Evolutionary conservation across 2,888 invertebrate genomes (phyloP), one percentile per base, ranked within the genome.

Genomic region (Andrena chrysosceles): DNA sequence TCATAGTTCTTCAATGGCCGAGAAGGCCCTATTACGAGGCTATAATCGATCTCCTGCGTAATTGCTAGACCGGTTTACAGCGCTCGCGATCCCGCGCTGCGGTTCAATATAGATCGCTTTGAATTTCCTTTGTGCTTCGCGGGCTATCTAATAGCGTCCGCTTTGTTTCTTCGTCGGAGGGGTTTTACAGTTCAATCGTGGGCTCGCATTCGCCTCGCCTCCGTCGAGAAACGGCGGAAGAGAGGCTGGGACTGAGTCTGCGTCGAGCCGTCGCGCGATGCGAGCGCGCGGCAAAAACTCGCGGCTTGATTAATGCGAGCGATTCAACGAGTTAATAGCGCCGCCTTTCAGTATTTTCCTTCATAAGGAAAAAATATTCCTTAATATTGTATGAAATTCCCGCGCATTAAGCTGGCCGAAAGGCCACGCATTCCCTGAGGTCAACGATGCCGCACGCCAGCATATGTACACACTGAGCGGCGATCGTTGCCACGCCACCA

Each of bases 321-420:
- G 77, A 85, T 86, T 83, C 83, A 63, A 52, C 60, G 79, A 72
- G 80, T 81, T 87, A 86, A 87, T 83, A 66, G 68, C 69, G 54
- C 49, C 77, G 49, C 54, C 75, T 79, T 70, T 78, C 79, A 52
- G 73, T 77, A 59, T 86, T 42, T 85, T 63, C 70, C 79, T 35
- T 70, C 67, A 52, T 54, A 42, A 35, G 26, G 71, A 48, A 72
- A 60, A 83, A 86, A 77, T 80, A 76, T 78, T 82, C 80, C 67
- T 88, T 79, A 81, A 88, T 88, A 87, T 82, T 77, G 82, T 85
- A 88, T 81, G 82, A 88, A 88, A 86, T 89, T 81, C 82, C 70
- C 48, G 72, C 35, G 78, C 81, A 59, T 82, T 81, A 79, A 80
- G 80, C 78, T 80, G 56, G 68, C 72, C 77, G 77, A 77, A 73